Conservation (phyloP, 1,140 invertebrate genomes). For the Sitophilus oryzae region DNA sequence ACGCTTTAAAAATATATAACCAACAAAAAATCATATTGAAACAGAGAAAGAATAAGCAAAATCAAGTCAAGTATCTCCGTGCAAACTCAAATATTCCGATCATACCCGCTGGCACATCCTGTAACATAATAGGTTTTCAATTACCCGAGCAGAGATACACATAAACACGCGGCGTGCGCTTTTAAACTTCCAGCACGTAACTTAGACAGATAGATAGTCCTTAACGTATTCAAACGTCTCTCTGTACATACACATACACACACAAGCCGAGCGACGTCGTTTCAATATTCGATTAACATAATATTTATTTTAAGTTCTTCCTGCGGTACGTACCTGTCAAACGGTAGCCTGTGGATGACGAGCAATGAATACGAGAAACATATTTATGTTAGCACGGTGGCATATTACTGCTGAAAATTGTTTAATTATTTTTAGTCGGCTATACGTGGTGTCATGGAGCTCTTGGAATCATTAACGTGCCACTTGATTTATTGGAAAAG, state of each 20-base stretch:
- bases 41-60: conserved; percentile 1
- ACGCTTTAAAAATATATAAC: background rate
- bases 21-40: conserved; percentile 2
- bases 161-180: too few species aligned
- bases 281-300: conserved; percentile 4
- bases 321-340: background rate
- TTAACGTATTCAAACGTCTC: background rate
- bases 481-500: too few species aligned
- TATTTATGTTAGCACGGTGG: background rate
- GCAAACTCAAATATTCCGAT: too few species aligned
- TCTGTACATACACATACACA: too few species aligned
- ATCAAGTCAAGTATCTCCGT: conserved; percentile 3
- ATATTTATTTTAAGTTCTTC: conserved; percentile 1
- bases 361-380: background rate
- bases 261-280: too few species aligned
- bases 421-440: background rate
- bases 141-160: too few species aligned
- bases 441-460: background rate
- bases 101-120: too few species aligned
- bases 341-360: background rate
- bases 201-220: conserved; percentile 5
- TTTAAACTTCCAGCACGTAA: background rate
- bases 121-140: conserved; percentile 20
- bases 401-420: conserved; percentile 1
- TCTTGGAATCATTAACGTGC: too few species aligned